Evolutionary conservation across 2,888 invertebrate species (phyloP), one percentile per base, ranked within the genome.

Genomic region (Sisyra terminalis): DNA sequence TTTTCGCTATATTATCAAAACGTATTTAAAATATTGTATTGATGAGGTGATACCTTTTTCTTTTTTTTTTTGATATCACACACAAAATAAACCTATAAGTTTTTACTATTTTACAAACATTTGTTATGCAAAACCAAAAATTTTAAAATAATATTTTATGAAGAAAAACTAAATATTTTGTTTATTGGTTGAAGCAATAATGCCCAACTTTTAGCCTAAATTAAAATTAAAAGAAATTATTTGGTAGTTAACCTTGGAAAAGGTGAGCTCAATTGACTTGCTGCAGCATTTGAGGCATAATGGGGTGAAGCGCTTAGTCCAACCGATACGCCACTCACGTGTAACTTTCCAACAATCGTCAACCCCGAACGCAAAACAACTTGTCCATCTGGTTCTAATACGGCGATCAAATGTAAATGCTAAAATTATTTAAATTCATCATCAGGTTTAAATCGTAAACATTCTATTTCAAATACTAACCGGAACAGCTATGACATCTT

Each of bases 311-410:
- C 65, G 2, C 66, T 59, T 47, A 70, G 57, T 47, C 64, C 66
- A 1, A 78, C 70, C n/a, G 80, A 56, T 1, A 79, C 71, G 0
- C 82, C 82, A 0, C 79, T 75, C 9, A 86, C 75, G 52, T 86
- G 85, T 6, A 93, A 74, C 65, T 88, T 88, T 1, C 87, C 87
- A 39, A 93, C 80, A 50, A 79, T 71, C 44, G 71, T 73, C 10
- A 76, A 70, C 4, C 93, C 93, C 0, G 88, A 87, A 59, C 92
- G 92, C 43, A 94, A 64, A 30, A 79, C 73, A 17, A 93, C 71
- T 51, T 77, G 78, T 11, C 85, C 84, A 46, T 72, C 71, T 30
- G 79, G 72, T 61, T 92, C 90, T 36, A 93, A 69, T 35, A 87
- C 70, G 0, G 87, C 81, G 43, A 90, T 74, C 81, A 92, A 82